These are phyloP conservation scores for Ptilonorhynchus violaceus DNA, from an alignment of 2,113 vertebrate species.

Conservation along the genomic window DNA sequence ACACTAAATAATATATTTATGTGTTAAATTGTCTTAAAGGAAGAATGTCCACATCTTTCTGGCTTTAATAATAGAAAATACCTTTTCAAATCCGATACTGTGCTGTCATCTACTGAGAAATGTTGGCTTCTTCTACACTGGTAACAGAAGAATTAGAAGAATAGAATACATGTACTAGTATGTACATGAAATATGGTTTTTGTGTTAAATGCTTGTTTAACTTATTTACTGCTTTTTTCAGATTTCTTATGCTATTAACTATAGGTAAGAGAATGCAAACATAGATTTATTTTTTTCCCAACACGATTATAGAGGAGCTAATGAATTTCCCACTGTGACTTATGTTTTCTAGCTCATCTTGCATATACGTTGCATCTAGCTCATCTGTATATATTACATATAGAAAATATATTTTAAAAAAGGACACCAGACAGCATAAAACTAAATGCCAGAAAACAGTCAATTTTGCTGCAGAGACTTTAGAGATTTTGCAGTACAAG, in stretches of 20 bases:
- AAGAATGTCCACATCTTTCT: neutral
- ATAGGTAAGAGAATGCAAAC: neutral
- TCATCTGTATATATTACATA: neutral
- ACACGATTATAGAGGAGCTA: neutral
- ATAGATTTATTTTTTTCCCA: neutral
- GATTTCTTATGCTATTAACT: neutral
- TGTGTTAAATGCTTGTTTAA: neutral
- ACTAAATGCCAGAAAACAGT: neutral
- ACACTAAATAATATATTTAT: neutral
- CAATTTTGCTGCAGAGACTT: neutral
- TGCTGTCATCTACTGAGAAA: neutral
- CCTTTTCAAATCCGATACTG: neutral
- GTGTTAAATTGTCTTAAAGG: neutral
- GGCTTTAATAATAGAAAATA: neutral
- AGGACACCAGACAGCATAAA: neutral
- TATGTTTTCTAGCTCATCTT: neutral
- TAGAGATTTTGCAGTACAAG: neutral
- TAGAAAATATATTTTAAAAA: neutral
- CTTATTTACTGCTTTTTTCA: neutral
- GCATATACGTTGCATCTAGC: neutral
- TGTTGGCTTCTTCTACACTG: neutral
- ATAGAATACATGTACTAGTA: neutral
- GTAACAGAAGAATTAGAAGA: too few species aligned
- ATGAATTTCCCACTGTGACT: neutral
- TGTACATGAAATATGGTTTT: neutral